phyloP scores from a whole-genome alignment of 2,888 invertebrate species.

The Leptopilina myrica region DNA sequence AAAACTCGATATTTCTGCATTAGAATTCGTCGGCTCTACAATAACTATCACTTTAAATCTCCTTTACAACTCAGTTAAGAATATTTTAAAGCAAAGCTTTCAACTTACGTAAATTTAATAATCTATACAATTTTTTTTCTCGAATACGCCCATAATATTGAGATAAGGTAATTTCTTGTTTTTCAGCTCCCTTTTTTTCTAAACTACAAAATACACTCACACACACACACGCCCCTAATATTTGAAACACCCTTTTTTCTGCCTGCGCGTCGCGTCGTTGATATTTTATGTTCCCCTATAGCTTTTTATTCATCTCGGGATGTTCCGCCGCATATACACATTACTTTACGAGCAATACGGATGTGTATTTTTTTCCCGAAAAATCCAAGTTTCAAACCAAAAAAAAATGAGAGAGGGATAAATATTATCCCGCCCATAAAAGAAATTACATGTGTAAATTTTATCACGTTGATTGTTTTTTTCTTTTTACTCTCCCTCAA shows the following conservation, averaged over 20 bases:
- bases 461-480: conserved; percentile 12
- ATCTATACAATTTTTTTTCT: too few relatives aligned
- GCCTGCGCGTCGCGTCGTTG: conserved; percentile 47
- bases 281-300: conserved; percentile 56
- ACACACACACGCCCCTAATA: conserved; percentile 54
- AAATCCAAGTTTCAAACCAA: not conserved
- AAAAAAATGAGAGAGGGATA: not conserved
- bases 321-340: conserved; percentile 56
- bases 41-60: too few relatives aligned
- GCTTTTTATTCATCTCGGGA: conserved; percentile 42
- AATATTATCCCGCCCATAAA: not conserved
- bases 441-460: conserved; percentile 5
- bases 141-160: too few relatives aligned
- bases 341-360: not conserved
- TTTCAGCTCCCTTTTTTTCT: conserved; percentile 62
- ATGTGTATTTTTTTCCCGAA: not conserved
- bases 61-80: too few relatives aligned
- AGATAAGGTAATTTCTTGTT: too few relatives aligned
- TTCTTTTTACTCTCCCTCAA: not conserved
- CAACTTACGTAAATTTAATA: too few relatives aligned
- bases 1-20: too few relatives aligned
- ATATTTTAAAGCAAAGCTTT: too few relatives aligned
- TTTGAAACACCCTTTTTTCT: conserved; percentile 59
- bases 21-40: too few relatives aligned
- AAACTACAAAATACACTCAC: conserved; percentile 48